Evolutionary conservation across 2,888 invertebrate species (phyloP).

Genomic region (Calliopum simillimum): DNA sequence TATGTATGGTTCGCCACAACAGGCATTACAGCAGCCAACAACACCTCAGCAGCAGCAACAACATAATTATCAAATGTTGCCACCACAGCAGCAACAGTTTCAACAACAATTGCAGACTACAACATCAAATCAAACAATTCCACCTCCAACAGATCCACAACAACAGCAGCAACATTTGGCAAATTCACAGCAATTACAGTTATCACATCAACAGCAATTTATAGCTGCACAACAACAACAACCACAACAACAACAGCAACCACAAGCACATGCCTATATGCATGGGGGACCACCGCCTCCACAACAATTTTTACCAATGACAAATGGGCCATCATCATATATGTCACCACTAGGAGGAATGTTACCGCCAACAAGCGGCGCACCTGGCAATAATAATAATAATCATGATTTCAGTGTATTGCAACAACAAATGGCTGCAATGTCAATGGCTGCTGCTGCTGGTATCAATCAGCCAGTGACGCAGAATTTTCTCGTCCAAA

Average conservation of each 20-base stretch:
- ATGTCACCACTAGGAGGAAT: slow-evolving; percentile 22
- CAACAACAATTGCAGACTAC: slow-evolving; percentile 44
- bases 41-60: slow-evolving; percentile 43
- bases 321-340: slow-evolving; percentile 36
- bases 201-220: slow-evolving; percentile 44
- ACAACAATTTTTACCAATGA: slow-evolving; percentile 35
- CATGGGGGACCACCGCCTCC: slow-evolving; percentile 35
- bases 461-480: slow-evolving; percentile 51
- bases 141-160: slow-evolving; percentile 41
- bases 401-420: slow-evolving; percentile 50
- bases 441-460: slow-evolving; percentile 49
- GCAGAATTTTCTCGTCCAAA: slow-evolving; percentile 61
- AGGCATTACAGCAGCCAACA: slow-evolving; percentile 44
- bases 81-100: slow-evolving; percentile 44
- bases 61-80: slow-evolving; percentile 40
- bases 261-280: neutral
- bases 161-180: slow-evolving; percentile 46
- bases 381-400: slow-evolving; percentile 1
- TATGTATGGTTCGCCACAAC: slow-evolving; percentile 31
- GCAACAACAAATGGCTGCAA: slow-evolving; percentile 61
- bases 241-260: slow-evolving; percentile 41
- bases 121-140: slow-evolving; percentile 41
- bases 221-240: slow-evolving; percentile 46
- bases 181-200: slow-evolving; percentile 45
- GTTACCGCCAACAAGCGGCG: slow-evolving; percentile 21